Conservation (phyloP, 2,113 vertebrate genomes). For the Grus americana region DNA sequence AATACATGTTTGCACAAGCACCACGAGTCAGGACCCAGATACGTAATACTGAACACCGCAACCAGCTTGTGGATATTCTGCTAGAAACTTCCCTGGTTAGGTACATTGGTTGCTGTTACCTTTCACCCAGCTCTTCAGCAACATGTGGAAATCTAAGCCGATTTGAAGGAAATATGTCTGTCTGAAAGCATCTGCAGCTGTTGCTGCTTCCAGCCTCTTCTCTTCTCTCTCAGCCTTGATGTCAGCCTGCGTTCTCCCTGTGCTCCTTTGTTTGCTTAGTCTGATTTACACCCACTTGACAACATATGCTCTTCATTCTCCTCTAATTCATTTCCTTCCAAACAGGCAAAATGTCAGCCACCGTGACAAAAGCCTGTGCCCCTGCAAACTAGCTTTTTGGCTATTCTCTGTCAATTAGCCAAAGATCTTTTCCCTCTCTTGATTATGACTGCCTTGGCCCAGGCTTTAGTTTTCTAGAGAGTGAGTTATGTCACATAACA, state of each 20-base stretch:
- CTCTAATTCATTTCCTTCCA: constrained; percentile 11
- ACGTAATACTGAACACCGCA: not conserved
- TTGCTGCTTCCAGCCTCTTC: not conserved
- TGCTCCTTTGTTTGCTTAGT: constrained; percentile 17
- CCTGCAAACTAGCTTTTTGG: not conserved
- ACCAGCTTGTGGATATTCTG: not conserved
- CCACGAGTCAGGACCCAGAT: not conserved
- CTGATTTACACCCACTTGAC: constrained; percentile 30
- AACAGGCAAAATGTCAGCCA: not conserved
- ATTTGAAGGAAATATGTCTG: not conserved
- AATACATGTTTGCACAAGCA: not conserved
- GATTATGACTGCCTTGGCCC: not conserved
- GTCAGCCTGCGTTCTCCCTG: not conserved
- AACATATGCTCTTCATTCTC: not conserved
- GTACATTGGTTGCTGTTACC: not conserved
- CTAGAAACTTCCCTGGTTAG: not conserved
- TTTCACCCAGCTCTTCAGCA: not conserved
- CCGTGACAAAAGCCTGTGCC: not conserved
- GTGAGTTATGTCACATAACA: not conserved
- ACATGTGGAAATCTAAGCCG: not conserved
- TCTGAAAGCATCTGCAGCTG: not conserved
- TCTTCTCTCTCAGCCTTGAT: not conserved
- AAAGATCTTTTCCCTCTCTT: not conserved
- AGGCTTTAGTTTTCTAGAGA: not conserved
- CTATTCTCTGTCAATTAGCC: not conserved